phyloP scores from a whole-genome alignment of 2,888 invertebrate species.

The Monopis laevigella region DNA sequence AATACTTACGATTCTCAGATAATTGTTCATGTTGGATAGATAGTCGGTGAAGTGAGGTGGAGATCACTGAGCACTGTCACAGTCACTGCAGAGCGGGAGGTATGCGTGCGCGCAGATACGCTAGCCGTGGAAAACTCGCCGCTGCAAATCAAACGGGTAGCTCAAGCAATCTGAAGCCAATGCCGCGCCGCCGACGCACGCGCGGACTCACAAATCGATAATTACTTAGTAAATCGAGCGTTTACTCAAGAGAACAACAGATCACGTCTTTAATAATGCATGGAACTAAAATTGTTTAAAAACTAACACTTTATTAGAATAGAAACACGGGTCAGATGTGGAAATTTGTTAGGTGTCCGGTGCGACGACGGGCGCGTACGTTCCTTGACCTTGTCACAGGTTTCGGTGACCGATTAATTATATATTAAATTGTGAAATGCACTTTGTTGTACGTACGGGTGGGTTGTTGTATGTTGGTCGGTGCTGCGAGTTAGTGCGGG shows the following conservation, averaged over 20 bases:
- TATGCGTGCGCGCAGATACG: conserved; percentile 9
- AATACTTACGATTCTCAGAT: conserved; percentile 6
- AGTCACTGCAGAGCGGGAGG: conserved; percentile 7
- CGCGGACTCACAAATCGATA: conserved; percentile 2
- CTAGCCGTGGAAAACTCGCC: conserved; percentile 8
- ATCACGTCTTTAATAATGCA: conserved; percentile 6
- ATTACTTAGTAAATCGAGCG: conserved; percentile 4
- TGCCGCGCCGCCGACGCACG: conserved; percentile 5
- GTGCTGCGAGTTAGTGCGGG: conserved; percentile 5
- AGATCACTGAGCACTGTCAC: conserved; percentile 8
- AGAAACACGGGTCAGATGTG: conserved; percentile 8
- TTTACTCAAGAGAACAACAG: conserved; percentile 7
- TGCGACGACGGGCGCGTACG: conserved; percentile 9
- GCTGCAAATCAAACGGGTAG: conserved; percentile 10
- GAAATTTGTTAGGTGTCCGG: conserved; percentile 8
- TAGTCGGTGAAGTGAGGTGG: not conserved
- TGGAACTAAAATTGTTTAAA: too few relatives aligned
- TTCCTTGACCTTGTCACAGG: conserved; percentile 10
- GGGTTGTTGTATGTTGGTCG: not conserved
- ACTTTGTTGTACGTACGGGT: conserved; percentile 10
- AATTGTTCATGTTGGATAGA: conserved; percentile 1
- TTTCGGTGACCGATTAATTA: conserved; percentile 3
- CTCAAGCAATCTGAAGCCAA: conserved; percentile 4
- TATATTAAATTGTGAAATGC: conserved; percentile 8
- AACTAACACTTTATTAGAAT: conserved; percentile 4